Evolutionary conservation across 2,888 invertebrate species (phyloP), one percentile per base, ranked within the genome.

Genomic region (Camponotus fellah): DNA sequence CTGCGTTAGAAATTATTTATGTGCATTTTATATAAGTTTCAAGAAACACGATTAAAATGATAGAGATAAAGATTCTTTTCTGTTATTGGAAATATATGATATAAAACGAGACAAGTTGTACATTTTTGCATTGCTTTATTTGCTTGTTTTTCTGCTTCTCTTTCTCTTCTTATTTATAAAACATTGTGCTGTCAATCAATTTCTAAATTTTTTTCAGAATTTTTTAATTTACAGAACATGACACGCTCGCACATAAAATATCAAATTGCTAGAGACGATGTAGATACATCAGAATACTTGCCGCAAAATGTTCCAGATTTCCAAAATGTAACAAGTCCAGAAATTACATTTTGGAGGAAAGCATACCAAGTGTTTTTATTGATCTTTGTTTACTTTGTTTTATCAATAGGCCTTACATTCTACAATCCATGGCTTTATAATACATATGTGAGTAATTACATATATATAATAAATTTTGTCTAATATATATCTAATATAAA

Each of bases 341-440:
- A 92, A 56, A 72, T 85, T 40, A 81, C 92, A 10, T 84, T 93
- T 83, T 92, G 93, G 91, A 90, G 88, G 82, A 92, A 88, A 87
- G 88, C 90, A 46, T 89, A 95, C 17, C 93, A 94, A 87, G 95
- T 95, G 10, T 87, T 94, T 56, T 85, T 94, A 69, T 95, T 99
- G 66, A 97, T 99, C 86, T 94, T 97, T 3, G 95, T 98, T 68
- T 99, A 99, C 95, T 98, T 99, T 94, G 96, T 97, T 14, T 96
- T 99, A 80, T 99, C 99, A 17, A 99, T 99, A 92, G 97, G 98
- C 66, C 96, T 99, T 76, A 99, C 99, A 12, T 99, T 99, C 95
- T 99, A 99, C 95, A 99, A 99, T 95, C 97, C 99, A 96, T 97
- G 98, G 97, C 96, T 99, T 79, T 96, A 98, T 87, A 97, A 97